A percentile compares a stretch with the other conserved stretches of the same genome.
phyloP scores from a whole-genome alignment of 2,888 invertebrate species.

The Azorinus chamasolen region DNA sequence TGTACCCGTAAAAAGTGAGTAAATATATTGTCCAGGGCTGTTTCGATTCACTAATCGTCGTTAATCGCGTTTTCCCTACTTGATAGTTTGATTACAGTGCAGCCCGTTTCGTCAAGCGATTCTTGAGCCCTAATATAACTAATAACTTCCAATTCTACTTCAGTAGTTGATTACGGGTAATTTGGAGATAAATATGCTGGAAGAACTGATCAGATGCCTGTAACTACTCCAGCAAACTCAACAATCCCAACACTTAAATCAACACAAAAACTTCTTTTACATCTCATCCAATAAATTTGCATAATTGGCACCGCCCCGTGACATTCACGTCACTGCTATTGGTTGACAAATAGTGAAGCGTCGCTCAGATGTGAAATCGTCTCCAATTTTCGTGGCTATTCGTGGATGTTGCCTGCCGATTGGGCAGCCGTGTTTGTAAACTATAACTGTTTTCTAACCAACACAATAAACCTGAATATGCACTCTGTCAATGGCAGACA shows the following conservation, averaged over 20 bases:
- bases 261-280: slow-evolving; percentile 75
- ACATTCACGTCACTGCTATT: slow-evolving; percentile 53
- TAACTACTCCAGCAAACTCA: slow-evolving; percentile 63
- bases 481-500: not conserved
- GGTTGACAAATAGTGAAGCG: slow-evolving; percentile 35
- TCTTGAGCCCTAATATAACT: slow-evolving; percentile 37
- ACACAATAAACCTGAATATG: not conserved
- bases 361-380: slow-evolving; percentile 12
- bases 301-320: slow-evolving; percentile 65
- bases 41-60: slow-evolving; percentile 37
- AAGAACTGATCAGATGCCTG: slow-evolving; percentile 65
- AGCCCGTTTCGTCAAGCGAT: slow-evolving; percentile 46
- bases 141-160: slow-evolving; percentile 64
- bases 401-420: slow-evolving; percentile 25
- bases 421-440: slow-evolving; percentile 17
- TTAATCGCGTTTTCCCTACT: slow-evolving; percentile 35
- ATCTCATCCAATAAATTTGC: slow-evolving; percentile 71
- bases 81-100: slow-evolving; percentile 53
- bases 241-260: slow-evolving; percentile 78
- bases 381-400: slow-evolving; percentile 16
- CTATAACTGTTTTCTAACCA: not conserved
- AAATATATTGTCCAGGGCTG: slow-evolving; percentile 29
- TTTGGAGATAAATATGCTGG: slow-evolving; percentile 77
- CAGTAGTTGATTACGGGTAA: slow-evolving; percentile 74
- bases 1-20: too few relatives aligned